These are phyloP conservation scores for Cotesia chilonis DNA, from an alignment of 1,140 invertebrate genomes.

Conservation along the genomic window DNA sequence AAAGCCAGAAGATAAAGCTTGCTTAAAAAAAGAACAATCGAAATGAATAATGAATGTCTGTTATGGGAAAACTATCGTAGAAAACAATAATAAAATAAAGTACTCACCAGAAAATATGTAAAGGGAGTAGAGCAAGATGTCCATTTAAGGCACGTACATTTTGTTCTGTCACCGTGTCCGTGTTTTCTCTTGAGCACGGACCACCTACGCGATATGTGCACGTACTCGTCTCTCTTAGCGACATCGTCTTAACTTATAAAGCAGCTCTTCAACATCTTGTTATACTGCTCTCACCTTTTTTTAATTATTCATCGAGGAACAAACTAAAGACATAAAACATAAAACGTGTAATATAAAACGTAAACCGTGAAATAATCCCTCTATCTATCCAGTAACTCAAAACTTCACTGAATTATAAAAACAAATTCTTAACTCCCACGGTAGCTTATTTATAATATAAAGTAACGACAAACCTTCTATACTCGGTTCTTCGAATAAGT, in stretches of 20 bases:
- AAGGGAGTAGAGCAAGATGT: slow-evolving; percentile 39
- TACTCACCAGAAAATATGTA: slow-evolving; percentile 12
- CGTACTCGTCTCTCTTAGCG: slow-evolving; percentile 41
- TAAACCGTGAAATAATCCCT: neutral
- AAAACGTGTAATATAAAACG: slow-evolving; percentile 30
- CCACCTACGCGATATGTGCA: slow-evolving; percentile 56
- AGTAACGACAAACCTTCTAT: no score
- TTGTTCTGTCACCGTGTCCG: slow-evolving; percentile 63
- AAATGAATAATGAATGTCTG: no score
- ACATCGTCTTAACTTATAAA: slow-evolving; percentile 35
- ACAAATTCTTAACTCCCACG: neutral
- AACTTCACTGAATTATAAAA: neutral
- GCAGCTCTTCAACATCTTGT: slow-evolving; percentile 30
- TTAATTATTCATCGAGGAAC: slow-evolving; percentile 42
- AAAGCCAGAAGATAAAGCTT: no score
- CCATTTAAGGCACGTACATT: slow-evolving; percentile 63
- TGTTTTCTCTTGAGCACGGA: slow-evolving; percentile 53
- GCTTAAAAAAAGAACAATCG: no score
- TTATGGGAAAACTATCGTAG: no score
- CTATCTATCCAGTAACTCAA: neutral
- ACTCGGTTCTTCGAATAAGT: no score
- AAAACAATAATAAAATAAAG: neutral
- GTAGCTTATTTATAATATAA: no score
- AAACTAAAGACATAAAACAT: no score
- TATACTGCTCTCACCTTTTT: slow-evolving; percentile 27